Evolutionary conservation across 2,888 invertebrate genomes (phyloP).

Genomic region (Rhorus exstirpatorius): DNA sequence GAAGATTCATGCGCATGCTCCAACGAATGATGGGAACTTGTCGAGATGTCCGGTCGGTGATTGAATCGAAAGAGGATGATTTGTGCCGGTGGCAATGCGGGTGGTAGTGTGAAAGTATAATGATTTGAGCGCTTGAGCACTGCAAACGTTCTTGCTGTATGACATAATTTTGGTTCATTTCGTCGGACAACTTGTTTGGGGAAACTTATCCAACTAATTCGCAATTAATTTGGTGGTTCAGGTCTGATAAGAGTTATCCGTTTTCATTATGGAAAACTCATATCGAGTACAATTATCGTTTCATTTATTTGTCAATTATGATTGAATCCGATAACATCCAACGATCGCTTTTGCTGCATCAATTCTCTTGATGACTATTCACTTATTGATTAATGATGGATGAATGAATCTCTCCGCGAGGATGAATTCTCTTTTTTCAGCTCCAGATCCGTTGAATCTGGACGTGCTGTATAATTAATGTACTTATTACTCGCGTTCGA

Average conservation of each 20-base stretch:
- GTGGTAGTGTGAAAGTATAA: conserved; percentile 1
- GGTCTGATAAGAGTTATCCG: not conserved
- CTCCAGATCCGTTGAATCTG: conserved; percentile 5
- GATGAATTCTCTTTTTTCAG: conserved; percentile 33
- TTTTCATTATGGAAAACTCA: not conserved
- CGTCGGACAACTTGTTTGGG: not conserved
- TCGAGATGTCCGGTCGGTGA: conserved; percentile 44
- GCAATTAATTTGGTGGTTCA: not conserved
- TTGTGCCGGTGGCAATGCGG: conserved; percentile 22
- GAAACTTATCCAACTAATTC: not conserved
- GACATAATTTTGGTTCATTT: not conserved
- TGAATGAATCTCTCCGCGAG: conserved; percentile 26
- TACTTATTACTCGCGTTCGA: conserved; percentile 33
- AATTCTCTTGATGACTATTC: conserved; percentile 35
- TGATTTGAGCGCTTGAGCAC: not conserved
- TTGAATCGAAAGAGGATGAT: conserved; percentile 51
- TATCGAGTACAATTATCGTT: not conserved
- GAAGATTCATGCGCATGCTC: conserved; percentile 39
- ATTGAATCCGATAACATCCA: not conserved
- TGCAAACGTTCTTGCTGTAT: not conserved
- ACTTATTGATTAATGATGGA: conserved; percentile 40
- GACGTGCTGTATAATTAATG: conserved; percentile 64
- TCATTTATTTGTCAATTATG: not conserved
- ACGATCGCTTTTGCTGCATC: not conserved
- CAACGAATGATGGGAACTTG: conserved; percentile 36